Base-by-base conservation (phyloP, 2,888 invertebrate species). In the Sipha maydis region DNA sequence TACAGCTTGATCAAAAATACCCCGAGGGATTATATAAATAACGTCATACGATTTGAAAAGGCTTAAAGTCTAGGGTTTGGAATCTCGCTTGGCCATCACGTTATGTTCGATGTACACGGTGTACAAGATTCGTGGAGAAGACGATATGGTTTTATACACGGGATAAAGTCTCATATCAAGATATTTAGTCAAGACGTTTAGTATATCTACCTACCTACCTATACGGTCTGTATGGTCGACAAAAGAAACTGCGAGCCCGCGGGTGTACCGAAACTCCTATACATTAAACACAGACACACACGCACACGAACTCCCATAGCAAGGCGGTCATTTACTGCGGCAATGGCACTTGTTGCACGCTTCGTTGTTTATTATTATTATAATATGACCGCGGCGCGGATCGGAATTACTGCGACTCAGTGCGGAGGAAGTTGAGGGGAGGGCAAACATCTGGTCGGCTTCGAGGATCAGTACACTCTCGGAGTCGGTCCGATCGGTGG, bases 261-360 rank as follows among this genome's bases (percentile, higher is more conserved):
- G 48, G 48, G 48, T 14, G 14, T 48, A 48, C 77, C 54, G 31
- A 21, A 54, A 78, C 31, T 31, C 48, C 7, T 61, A 7, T 14
- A 61, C 9, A 56, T 17, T 56, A 4, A n/a, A n/a, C n/a, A n/a
- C n/a, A n/a, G 56, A 5, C 5, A 21, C 56, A 21, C 17, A 21
- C 56, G 5, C 56, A 7, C 21, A 25, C 21, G 8, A 61, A 61
- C 61, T 61, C 25, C 25, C 61, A 25, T 25, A 21, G 61, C 25
- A 48, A 28, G 28, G 5, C 54, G 54, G 54, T 31, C 78, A 78
- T 78, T 54, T 54, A 54, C 78, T 21, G 78, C 9, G 31, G 78
- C 54, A n/a, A 28, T 28, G 28, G 77, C 77, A 77, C 77, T 41
- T 77, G 77, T 77, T 77, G 77, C 48, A 77, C 54, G n/a, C 54